These are phyloP conservation scores for Prietella phreatophila DNA, from an alignment of 2,113 vertebrate genomes.

Conservation along the genomic window DNA sequence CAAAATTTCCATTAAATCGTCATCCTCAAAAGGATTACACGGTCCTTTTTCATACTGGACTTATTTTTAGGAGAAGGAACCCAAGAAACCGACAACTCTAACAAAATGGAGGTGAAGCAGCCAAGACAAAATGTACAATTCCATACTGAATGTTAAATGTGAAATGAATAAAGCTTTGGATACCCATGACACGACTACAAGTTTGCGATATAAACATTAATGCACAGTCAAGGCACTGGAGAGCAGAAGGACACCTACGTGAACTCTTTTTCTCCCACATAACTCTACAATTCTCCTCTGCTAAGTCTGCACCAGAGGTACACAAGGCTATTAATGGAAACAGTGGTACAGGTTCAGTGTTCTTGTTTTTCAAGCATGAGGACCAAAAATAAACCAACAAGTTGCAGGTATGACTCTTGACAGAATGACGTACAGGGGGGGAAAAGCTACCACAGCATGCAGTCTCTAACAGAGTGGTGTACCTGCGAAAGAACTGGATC, in stretches of 20 bases:
- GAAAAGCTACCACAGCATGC: neutral
- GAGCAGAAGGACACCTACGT: slow-evolving; percentile 20
- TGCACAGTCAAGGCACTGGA: no score
- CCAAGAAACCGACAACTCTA: slow-evolving; percentile 15
- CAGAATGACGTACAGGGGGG: slow-evolving; percentile 6
- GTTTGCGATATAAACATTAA: neutral
- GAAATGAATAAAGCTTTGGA: neutral
- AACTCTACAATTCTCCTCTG: neutral
- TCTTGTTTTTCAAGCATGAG: neutral
- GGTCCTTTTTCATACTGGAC: neutral
- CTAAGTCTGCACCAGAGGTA: neutral
- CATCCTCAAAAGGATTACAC: slow-evolving; percentile 17
- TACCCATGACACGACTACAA: neutral
- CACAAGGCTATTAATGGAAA: slow-evolving; percentile 12
- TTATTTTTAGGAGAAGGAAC: slow-evolving; percentile 2
- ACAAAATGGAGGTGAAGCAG: slow-evolving; percentile 14
- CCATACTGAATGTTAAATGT: neutral
- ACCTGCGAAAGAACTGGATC: neutral
- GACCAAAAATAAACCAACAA: slow-evolving; percentile 7
- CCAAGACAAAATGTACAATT: neutral
- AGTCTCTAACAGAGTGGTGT: neutral
- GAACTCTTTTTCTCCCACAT: slow-evolving; percentile 9
- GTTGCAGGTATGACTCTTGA: slow-evolving; percentile 13
- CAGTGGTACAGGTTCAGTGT: neutral
- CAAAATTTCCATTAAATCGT: slow-evolving; percentile 42